A percentile compares a stretch with the other conserved stretches of the same genome.
Conservation (phyloP, 2,888 invertebrate genomes). For the Clostera curtula region DNA sequence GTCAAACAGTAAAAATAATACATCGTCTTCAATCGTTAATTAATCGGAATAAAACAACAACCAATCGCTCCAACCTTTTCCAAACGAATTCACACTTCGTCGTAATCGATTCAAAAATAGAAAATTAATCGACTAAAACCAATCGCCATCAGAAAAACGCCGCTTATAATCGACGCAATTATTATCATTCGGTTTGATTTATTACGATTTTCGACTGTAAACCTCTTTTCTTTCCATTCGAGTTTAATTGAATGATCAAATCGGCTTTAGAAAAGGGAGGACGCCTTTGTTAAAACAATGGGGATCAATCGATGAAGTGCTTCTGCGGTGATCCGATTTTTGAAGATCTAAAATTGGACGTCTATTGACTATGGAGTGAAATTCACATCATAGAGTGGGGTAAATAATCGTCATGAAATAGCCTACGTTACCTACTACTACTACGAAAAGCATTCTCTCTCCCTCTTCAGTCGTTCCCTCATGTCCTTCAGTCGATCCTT, state of each 20-base stretch:
- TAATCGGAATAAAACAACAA: too few species aligned
- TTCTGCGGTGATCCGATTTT: slow-evolving; percentile 18
- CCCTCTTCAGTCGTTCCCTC: too few species aligned
- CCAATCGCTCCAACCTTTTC: slow-evolving; percentile 10
- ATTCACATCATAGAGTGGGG: not conserved
- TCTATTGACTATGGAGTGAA: slow-evolving; percentile 1
- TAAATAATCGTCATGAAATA: not conserved
- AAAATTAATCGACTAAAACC: slow-evolving; percentile 29
- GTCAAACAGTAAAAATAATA: too few species aligned
- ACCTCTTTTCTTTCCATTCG: slow-evolving; percentile 66
- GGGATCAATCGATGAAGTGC: slow-evolving; percentile 43
- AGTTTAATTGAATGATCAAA: slow-evolving; percentile 66
- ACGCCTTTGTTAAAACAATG: slow-evolving; percentile 52
- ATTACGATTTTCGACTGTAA: slow-evolving; percentile 53
- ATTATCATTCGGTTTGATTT: slow-evolving; percentile 59
- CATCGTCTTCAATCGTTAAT: too few species aligned
- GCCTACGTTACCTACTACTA: too few species aligned
- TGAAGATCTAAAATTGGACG: slow-evolving; percentile 6
- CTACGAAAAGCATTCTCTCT: too few species aligned
- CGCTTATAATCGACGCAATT: slow-evolving; percentile 43
- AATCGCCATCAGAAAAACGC: slow-evolving; percentile 35
- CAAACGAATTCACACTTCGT: too few species aligned
- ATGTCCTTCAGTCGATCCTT: too few species aligned
- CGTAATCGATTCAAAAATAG: slow-evolving; percentile 26
- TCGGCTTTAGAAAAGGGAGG: slow-evolving; percentile 39